Conservation (phyloP, 1,140 invertebrate species). For the Lordiphosa stackelbergi region DNA sequence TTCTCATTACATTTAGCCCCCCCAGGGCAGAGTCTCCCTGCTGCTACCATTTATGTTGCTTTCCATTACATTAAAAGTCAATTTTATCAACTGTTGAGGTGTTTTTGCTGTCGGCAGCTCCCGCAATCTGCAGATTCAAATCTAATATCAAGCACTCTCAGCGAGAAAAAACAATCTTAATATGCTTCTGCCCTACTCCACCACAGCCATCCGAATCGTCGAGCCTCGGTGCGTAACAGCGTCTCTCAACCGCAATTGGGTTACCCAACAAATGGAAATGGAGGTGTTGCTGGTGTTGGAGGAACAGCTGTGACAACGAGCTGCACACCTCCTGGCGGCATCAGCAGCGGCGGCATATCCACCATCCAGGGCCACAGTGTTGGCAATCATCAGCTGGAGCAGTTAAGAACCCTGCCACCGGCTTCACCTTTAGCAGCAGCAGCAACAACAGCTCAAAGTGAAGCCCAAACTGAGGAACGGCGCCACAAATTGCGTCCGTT, state of each 20-base stretch:
- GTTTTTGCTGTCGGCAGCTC: conserved; percentile 12
- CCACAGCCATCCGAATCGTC: conserved; percentile 68
- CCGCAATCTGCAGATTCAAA: conserved; percentile 45
- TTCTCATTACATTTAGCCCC: conserved; percentile 33
- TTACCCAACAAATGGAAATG: conserved; percentile 53
- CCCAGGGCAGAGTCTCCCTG: neutral
- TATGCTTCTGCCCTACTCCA: conserved; percentile 12
- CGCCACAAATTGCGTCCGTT: conserved; percentile 82
- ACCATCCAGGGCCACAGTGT: conserved; percentile 43
- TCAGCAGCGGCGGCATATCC: conserved; percentile 33
- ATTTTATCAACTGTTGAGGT: conserved; percentile 57
- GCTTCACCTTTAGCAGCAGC: conserved; percentile 77
- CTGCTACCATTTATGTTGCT: neutral
- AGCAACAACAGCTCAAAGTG: conserved; percentile 82
- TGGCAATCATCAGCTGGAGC: conserved; percentile 35
- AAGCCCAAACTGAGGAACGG: conserved; percentile 79
- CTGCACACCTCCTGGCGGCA: conserved; percentile 42
- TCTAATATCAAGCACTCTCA: conserved; percentile 50
- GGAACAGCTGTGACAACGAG: conserved; percentile 59
- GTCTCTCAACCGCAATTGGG: conserved; percentile 67
- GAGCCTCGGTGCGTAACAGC: conserved; percentile 62
- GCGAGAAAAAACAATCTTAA: conserved; percentile 43
- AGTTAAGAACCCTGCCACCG: conserved; percentile 51
- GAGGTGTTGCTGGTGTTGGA: conserved; percentile 17
- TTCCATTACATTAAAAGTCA: conserved; percentile 49